Base-by-base conservation (phyloP, 1,140 invertebrate genomes). In the Drosophila saltans region DNA sequence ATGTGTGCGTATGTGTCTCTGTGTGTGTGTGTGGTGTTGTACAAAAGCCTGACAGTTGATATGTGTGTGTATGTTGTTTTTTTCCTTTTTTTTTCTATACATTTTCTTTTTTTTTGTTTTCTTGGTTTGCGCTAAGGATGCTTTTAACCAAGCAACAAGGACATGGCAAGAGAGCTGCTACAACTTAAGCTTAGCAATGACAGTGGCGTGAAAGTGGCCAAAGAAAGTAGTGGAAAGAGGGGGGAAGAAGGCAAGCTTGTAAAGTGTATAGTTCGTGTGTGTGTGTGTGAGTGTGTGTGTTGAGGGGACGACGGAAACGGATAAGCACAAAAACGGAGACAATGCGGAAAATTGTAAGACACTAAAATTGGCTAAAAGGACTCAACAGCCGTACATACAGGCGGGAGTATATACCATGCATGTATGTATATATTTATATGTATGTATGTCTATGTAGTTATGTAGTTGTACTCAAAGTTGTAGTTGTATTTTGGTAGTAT, bases 351-450 rank as follows among this genome's bases (percentile, higher is more conserved):
- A 86, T 81, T 86, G 82, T 86, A 81, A 85, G 82, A 80, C 78
- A 85, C 82, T 85, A 79, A 85, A 85, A 86, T 86, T 85, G 82
- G 82, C 82, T 81, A 78, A 85, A 84, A 86, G 82, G 82, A 85
- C 75, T 81, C 78, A 69, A 48, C 75, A 45, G 66, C 63, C 56
- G 45, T 52, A 52, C 45, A 2, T 52, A 52, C 45, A 52, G 21
- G 8, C 45, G 9, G 24, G 16, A 48, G 21, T 52, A 52, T 52
- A 52, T 52, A 52, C 48, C 61, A 63, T 70, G 73, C 78, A 48
- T 48, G 4, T 48, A 8, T 24, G 2, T 52, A 36, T 52, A 10
- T 52, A 8, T 21, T 2, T 21, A 8, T 45, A 10, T 45, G 9
- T 26, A 8, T 26, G 3, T 52, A 6, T 21, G 9, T 52, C 8